Evolutionary conservation across 1,140 invertebrate species (phyloP).

Genomic region (Gonioctena quinquepunctata): DNA sequence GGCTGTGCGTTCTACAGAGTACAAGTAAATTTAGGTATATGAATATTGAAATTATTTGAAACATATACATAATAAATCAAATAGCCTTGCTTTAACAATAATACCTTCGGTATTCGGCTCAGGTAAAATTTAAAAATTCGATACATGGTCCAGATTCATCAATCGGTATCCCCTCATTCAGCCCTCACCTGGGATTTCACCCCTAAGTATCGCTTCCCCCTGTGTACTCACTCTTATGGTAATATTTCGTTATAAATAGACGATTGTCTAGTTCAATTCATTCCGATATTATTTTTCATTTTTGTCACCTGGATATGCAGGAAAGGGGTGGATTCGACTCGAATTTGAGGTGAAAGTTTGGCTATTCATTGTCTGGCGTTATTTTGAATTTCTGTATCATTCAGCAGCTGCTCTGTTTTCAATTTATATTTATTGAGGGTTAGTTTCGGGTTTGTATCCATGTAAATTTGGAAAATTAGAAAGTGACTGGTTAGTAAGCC

Average conservation of each 20-base stretch:
- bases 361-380: constrained; percentile 1
- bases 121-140: not conserved
- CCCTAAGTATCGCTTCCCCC: not conserved
- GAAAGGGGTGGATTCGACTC: not conserved
- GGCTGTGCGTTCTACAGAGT: too few species aligned
- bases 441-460: not conserved
- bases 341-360: not conserved
- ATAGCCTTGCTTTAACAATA: not conserved
- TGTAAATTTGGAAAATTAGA: not conserved
- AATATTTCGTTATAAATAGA: not conserved
- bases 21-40: too few species aligned
- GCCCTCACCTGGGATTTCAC: not conserved
- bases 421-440: not conserved
- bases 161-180: not conserved
- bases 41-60: too few species aligned
- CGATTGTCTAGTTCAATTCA: not conserved
- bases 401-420: not conserved
- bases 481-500: not conserved
- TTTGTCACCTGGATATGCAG: constrained; percentile 1
- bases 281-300: not conserved
- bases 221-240: not conserved
- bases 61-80: too few species aligned
- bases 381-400: not conserved
- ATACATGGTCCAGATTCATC: not conserved
- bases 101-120: not conserved